Evolutionary conservation across 2,113 vertebrate species (phyloP), one percentile per base, ranked within the genome.

Genomic region (Chauna torquata): DNA sequence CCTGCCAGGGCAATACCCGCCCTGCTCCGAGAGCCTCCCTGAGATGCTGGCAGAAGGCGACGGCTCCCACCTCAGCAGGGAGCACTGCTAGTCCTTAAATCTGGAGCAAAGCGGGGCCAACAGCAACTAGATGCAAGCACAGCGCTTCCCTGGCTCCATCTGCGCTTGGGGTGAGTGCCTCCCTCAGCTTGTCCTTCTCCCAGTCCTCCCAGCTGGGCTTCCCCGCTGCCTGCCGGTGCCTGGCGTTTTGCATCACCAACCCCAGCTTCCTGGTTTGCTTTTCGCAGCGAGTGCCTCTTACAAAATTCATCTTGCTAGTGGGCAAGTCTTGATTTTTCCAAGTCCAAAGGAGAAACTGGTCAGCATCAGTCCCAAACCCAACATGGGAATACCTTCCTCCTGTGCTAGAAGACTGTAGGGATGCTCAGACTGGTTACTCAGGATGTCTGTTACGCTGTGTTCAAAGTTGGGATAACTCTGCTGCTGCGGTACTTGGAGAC

Each of bases 21-120:
- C 6, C 13, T 76, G 14, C 16, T 72, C 40, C 34, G 36, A 42
- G n/a, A 61, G 57, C 25, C 40, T 9, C 28, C 34, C 30, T n/a
- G 34, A 65, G 54, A 47, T 72, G 55, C 30, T 24, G 71, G 36
- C 38, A 34, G 40, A 19, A 54, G 5, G 8, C 45, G 30, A 6
- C 50, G 25, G 38, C 58, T 52, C 88, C 20, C 25, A 28, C 22
- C 8, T 58, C 55, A 14, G 0, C 15, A 25, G 3, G n/a, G 20
- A 23, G 9, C 23, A 16, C 30, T 61, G 55, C 45, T 49, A 30
- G 55, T 45, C 3, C 1, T 38, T 44, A 68, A 54, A 59, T 28
- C 11, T 1, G 1, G 44, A 92, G 28, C 44, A 77, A 79, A 90
- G 49, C 7, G 3, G 61, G 44, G 8, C 24, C 0, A 0, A 8